These are phyloP conservation scores for Beroe ovata DNA, from an alignment of 37 sponge, comb jelly and placozoan genomes.

Conservation along the genomic window DNA sequence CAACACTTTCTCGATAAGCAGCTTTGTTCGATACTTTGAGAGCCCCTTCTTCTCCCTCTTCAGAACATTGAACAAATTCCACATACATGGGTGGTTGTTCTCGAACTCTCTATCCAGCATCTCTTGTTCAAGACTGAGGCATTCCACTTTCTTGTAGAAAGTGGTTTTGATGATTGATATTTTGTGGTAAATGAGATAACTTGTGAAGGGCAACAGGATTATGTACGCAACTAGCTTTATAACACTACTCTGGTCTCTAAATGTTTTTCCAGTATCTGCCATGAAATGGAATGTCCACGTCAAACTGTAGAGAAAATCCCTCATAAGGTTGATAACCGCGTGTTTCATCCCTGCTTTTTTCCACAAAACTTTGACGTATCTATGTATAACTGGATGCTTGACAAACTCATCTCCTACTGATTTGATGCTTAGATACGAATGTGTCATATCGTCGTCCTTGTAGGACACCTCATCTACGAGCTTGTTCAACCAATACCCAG, in stretches of 20 bases:
- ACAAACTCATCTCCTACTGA: background rate
- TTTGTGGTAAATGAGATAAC: background rate
- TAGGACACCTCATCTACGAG: conserved; percentile 7
- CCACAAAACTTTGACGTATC: background rate
- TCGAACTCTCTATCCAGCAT: conserved; percentile 21
- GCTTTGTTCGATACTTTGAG: background rate
- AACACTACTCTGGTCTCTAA: background rate
- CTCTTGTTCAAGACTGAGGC: background rate
- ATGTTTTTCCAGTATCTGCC: conserved; percentile 30
- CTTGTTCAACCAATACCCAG: conserved; percentile 36
- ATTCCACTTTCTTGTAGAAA: background rate
- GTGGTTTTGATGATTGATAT: background rate
- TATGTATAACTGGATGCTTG: conserved; percentile 4
- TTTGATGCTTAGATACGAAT: conserved; percentile 12
- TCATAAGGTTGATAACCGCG: background rate
- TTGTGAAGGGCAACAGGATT: conserved; percentile 13
- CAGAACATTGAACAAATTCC: conserved; percentile 1
- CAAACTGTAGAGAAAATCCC: background rate
- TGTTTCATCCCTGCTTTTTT: background rate
- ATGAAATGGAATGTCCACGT: conserved; percentile 33
- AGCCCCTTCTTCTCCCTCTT: background rate
- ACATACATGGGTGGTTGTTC: conserved; percentile 46
- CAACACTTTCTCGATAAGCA: background rate
- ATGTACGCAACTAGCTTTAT: background rate
- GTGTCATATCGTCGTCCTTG: background rate